Percentiles rank a stretch among this genome's conserved stretches.
Conservation (phyloP, 2,888 invertebrate genomes). For the Dicroscelio sp. region DNA sequence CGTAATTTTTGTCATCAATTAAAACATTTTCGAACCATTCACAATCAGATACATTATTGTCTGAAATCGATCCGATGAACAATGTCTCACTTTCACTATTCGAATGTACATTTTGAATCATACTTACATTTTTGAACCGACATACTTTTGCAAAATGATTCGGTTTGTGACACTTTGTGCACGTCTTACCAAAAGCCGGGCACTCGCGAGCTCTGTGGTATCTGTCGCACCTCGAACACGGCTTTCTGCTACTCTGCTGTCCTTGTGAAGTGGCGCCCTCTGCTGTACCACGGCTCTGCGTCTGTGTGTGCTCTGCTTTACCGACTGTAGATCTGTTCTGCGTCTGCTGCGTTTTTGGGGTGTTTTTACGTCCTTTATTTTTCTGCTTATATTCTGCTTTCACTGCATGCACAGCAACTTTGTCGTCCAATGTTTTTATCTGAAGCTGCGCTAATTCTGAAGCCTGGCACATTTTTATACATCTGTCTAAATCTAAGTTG, state of each 20-base stretch:
- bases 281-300: too few species aligned
- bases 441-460: conserved; percentile 51
- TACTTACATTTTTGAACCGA: conserved; percentile 35
- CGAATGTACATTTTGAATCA: background rate
- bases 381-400: too few species aligned
- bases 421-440: background rate
- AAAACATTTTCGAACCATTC: conserved; percentile 22
- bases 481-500: conserved; percentile 46
- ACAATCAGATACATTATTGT: background rate
- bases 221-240: conserved; percentile 55
- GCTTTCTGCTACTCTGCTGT: background rate
- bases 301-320: too few species aligned
- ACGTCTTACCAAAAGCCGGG: conserved; percentile 73
- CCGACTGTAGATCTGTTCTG: too few species aligned
- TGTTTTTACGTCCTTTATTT: background rate
- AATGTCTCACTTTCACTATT: background rate
- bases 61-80: background rate
- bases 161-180: conserved; percentile 48
- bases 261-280: too few species aligned
- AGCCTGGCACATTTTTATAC: conserved; percentile 51
- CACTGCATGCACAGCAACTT: background rate
- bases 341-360: too few species aligned
- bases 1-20: conserved; percentile 17
- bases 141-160: conserved; percentile 76
- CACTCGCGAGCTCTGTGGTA: conserved; percentile 54